Evolutionary conservation across 2,888 invertebrate species (phyloP).

Genomic region (Amblyjoppa proteus): DNA sequence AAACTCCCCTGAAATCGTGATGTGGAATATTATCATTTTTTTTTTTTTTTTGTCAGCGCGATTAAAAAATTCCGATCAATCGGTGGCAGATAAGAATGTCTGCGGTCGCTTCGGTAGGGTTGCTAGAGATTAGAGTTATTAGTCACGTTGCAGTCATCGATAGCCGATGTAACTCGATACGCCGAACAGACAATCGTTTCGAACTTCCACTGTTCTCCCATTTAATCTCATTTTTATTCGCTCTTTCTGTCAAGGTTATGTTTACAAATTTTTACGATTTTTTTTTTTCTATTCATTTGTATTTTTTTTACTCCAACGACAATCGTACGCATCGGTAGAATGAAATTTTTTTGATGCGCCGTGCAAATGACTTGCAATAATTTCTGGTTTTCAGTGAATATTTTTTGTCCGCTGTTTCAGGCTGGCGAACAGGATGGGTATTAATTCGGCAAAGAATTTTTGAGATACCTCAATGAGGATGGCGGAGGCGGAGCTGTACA

Average conservation of each 20-base stretch:
- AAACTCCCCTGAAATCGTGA: background rate
- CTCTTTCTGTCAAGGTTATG: slow-evolving; percentile 49
- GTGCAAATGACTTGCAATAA: background rate
- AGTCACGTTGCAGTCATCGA: slow-evolving; percentile 10
- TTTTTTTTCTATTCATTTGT: background rate
- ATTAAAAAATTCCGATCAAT: slow-evolving; percentile 36
- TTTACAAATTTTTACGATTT: slow-evolving; percentile 44
- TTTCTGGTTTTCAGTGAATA: too few relatives aligned
- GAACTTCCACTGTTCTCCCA: slow-evolving; percentile 1
- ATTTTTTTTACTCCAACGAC: background rate
- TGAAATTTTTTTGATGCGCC: background rate
- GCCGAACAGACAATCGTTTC: background rate
- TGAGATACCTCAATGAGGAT: slow-evolving; percentile 64
- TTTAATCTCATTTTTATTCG: slow-evolving; percentile 1
- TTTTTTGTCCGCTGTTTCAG: slow-evolving; percentile 62
- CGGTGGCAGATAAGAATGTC: background rate
- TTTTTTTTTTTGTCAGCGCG: background rate
- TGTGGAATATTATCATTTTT: background rate
- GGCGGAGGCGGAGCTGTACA: slow-evolving; percentile 76
- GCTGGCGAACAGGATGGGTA: slow-evolving; percentile 68
- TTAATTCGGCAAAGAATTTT: slow-evolving; percentile 65
- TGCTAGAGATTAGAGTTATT: background rate
- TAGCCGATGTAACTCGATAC: slow-evolving; percentile 3
- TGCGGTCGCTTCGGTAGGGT: background rate
- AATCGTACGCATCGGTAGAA: background rate